Percentiles rank a stretch among this genome's conserved stretches.
phyloP scores from a whole-genome alignment of 2,888 invertebrate species.

The Melipona bicolor region DNA sequence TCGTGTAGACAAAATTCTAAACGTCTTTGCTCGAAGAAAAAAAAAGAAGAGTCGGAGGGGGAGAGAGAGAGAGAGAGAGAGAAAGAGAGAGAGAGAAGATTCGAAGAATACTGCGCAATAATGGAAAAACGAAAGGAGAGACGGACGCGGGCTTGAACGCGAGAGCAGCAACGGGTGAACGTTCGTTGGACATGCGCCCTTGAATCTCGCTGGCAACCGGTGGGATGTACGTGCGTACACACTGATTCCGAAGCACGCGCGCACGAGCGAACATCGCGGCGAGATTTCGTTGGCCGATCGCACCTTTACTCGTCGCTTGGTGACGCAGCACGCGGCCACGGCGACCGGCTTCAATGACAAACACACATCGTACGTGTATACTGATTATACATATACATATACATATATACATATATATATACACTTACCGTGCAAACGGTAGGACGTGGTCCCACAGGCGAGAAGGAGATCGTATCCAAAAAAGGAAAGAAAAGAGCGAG shows the following conservation, averaged over 20 bases:
- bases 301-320: conserved; percentile 14
- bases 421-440: conserved; percentile 57
- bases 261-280: conserved; percentile 13
- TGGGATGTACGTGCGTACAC: conserved; percentile 14
- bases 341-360: conserved; percentile 9
- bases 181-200: conserved; percentile 60
- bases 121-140: neutral
- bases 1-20: neutral
- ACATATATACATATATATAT: neutral
- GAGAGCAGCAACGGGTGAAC: conserved; percentile 2
- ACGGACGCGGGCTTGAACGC: conserved; percentile 6
- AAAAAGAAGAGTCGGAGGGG: too few relatives aligned
- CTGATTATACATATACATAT: too few relatives aligned
- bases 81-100: neutral
- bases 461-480: conserved; percentile 36
- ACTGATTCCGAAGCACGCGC: conserved; percentile 50
- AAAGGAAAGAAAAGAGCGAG: neutral
- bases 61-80: neutral
- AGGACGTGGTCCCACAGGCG: conserved; percentile 35
- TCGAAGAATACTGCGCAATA: neutral
- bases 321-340: neutral
- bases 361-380: too few relatives aligned
- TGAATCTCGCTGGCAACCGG: conserved; percentile 46
- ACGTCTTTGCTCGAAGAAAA: too few relatives aligned
- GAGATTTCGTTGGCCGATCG: conserved; percentile 7